A percentile compares a stretch with the other conserved stretches of the same genome.
Evolutionary conservation across 2,888 invertebrate genomes (phyloP).

Genomic region (Thymelicus sylvestris): DNA sequence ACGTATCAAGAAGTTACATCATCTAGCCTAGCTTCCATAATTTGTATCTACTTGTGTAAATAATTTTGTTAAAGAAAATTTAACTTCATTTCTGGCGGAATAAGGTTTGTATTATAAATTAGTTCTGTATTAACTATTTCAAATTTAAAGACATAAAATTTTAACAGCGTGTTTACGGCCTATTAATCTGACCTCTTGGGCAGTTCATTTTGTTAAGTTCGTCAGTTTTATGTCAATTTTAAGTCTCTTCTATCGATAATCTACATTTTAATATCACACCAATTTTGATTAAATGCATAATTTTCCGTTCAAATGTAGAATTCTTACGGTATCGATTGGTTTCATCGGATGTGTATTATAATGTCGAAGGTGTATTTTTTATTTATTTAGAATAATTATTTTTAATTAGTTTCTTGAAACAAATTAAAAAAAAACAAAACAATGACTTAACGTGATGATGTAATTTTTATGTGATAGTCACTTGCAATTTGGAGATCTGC

Average conservation of each 20-base stretch:
- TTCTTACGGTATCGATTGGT: not conserved
- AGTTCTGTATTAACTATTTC: constrained; percentile 8
- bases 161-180: constrained; percentile 54
- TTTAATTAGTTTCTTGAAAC: no score
- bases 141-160: constrained; percentile 43
- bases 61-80: constrained; percentile 6
- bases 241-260: constrained; percentile 23
- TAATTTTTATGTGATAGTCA: no score
- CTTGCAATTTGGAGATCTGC: no score
- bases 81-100: not conserved
- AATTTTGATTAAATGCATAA: constrained; percentile 6
- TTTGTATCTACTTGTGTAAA: constrained; percentile 10
- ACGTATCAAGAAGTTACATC: constrained; percentile 21
- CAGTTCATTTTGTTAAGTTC: constrained; percentile 32
- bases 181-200: constrained; percentile 49
- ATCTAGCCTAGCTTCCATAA: not conserved
- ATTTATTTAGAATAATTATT: no score
- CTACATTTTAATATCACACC: constrained; percentile 6
- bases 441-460: no score
- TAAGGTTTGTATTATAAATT: not conserved
- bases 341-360: not conserved
- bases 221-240: constrained; percentile 19
- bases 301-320: constrained; percentile 1
- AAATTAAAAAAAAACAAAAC: no score
- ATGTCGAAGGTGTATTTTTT: no score